These are phyloP conservation scores for Ondatra zibethicus DNA, from an alignment of 2,113 vertebrate species.

Conservation along the genomic window DNA sequence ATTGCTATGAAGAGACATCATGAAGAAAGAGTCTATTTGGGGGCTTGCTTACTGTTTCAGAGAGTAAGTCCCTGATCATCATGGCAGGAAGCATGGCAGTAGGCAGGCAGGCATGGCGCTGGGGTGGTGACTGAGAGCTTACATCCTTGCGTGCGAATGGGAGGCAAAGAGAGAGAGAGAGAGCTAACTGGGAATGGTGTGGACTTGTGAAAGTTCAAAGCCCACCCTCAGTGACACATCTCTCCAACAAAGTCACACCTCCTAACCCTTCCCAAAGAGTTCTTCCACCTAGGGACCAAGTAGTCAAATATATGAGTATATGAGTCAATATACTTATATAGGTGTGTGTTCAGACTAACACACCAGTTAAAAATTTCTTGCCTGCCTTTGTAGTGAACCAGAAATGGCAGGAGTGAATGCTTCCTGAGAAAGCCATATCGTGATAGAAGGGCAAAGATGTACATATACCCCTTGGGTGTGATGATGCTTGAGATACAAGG, in stretches of 20 bases:
- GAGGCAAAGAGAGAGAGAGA: background rate
- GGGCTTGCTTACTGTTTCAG: too few species aligned
- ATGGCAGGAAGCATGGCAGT: background rate
- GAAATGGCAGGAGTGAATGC: background rate
- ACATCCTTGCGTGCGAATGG: background rate
- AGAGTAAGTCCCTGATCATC: background rate
- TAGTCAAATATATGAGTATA: background rate
- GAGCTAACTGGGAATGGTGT: too few species aligned
- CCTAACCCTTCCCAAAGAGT: background rate
- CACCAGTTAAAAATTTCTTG: background rate
- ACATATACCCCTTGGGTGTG: background rate
- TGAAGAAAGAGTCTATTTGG: background rate
- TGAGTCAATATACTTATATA: too few species aligned
- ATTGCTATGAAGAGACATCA: background rate
- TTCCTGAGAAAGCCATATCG: background rate
- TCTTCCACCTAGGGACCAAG: background rate
- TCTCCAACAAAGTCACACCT: background rate
- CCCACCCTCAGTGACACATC: too few species aligned
- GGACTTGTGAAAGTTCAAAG: background rate
- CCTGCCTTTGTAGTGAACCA: background rate
- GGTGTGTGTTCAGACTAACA: background rate
- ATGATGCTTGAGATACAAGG: background rate
- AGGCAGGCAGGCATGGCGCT: background rate
- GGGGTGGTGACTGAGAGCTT: background rate
- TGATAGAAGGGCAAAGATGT: background rate